phyloP scores from a whole-genome alignment of 1,140 invertebrate species.

The Galendromus occidentalis region DNA sequence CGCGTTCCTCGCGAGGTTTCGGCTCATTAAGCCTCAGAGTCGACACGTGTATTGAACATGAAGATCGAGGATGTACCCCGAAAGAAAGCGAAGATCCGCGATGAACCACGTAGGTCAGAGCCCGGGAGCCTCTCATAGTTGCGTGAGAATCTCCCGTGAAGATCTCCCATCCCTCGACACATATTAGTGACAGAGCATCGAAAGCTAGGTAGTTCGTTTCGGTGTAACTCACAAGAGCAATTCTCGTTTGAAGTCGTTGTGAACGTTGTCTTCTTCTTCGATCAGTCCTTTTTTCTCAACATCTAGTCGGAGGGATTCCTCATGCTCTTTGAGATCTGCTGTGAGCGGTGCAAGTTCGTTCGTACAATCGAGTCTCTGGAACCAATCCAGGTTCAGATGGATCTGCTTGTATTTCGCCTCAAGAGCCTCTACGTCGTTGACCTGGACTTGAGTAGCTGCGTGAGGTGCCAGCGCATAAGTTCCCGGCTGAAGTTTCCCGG shows the following conservation, averaged over 20 bases:
- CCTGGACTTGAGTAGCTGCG: constrained; percentile 16
- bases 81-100: background rate
- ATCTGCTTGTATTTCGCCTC: constrained; percentile 49
- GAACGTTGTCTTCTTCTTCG: constrained; percentile 47
- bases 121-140: too few relatives aligned
- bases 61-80: too few relatives aligned
- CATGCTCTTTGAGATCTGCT: constrained; percentile 45
- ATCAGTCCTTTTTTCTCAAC: constrained; percentile 38
- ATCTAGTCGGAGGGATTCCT: constrained; percentile 28
- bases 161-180: too few relatives aligned
- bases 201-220: background rate
- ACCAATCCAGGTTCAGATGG: constrained; percentile 51
- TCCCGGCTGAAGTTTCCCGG: constrained; percentile 57
- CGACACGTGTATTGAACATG: too few relatives aligned
- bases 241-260: constrained; percentile 87
- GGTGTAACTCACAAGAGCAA: constrained; percentile 44
- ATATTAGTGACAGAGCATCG: too few relatives aligned
- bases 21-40: too few relatives aligned
- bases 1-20: too few relatives aligned
- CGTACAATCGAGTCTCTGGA: constrained; percentile 58
- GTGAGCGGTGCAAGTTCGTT: constrained; percentile 52
- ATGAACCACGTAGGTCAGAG: background rate
- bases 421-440: constrained; percentile 35
- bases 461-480: constrained; percentile 42
- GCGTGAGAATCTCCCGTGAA: too few relatives aligned